Conservation (phyloP, 2,113 vertebrate species). For the Muscicapa adusta region DNA sequence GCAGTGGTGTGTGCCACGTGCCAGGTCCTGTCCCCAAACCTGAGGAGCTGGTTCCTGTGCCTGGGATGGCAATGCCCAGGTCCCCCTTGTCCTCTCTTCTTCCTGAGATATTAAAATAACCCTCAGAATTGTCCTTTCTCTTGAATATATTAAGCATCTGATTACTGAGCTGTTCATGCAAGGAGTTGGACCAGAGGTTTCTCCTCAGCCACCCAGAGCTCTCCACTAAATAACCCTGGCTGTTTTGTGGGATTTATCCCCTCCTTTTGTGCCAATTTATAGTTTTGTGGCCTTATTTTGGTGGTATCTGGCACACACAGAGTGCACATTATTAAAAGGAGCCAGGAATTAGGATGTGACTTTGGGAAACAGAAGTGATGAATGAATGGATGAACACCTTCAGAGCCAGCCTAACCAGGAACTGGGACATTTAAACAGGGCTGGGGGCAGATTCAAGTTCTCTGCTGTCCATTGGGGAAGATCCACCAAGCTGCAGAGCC, state of each 20-base stretch:
- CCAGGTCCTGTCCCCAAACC: background rate
- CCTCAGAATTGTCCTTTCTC: background rate
- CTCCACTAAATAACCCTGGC: background rate
- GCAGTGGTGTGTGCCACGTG: rapidly evolving
- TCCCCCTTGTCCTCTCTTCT: background rate
- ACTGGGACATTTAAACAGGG: background rate
- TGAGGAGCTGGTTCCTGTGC: background rate
- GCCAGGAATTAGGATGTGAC: background rate
- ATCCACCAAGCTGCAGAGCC: background rate
- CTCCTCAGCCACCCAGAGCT: background rate
- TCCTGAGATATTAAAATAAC: background rate
- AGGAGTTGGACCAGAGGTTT: background rate
- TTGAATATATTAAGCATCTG: background rate
- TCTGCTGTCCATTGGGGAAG: background rate
- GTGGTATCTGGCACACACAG: rapidly evolving
- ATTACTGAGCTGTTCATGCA: background rate
- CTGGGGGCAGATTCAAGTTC: background rate
- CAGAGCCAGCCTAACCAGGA: background rate
- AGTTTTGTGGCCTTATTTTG: background rate
- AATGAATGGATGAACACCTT: background rate
- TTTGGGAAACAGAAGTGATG: background rate
- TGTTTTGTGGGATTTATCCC: background rate
- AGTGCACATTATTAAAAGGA: background rate
- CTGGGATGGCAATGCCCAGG: too few relatives aligned
- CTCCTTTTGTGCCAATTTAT: background rate